Conservation (phyloP, 1,140 invertebrate species). For the Cyclargus thomasi region DNA sequence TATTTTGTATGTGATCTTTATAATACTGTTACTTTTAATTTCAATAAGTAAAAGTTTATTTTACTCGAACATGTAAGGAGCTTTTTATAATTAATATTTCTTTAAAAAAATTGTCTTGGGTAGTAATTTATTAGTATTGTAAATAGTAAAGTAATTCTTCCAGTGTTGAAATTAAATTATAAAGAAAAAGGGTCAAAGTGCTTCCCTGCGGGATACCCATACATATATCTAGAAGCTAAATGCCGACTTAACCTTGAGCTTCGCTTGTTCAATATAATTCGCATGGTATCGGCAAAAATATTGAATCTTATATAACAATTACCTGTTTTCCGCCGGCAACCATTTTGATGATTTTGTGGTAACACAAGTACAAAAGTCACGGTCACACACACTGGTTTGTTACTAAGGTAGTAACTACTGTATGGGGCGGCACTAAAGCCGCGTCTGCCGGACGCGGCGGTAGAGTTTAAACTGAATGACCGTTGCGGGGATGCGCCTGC, state of each 20-base stretch:
- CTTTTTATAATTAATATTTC: too few relatives aligned
- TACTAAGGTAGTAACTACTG: slow-evolving; percentile 27
- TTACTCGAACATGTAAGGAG: too few relatives aligned
- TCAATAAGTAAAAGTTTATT: too few relatives aligned
- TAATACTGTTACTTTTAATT: too few relatives aligned
- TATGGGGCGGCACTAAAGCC: slow-evolving; percentile 43
- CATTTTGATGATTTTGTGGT: slow-evolving; percentile 48
- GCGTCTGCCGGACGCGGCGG: slow-evolving; percentile 67
- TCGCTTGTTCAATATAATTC: background rate
- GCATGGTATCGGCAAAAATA: background rate
- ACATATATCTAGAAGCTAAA: background rate
- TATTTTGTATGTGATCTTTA: too few relatives aligned
- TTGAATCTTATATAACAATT: slow-evolving; percentile 34
- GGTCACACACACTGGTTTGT: slow-evolving; percentile 46
- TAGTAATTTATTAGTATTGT: too few relatives aligned
- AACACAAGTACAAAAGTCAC: slow-evolving; percentile 51
- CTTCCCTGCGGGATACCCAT: background rate
- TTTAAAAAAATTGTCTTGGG: too few relatives aligned
- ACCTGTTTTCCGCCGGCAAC: slow-evolving; percentile 71
- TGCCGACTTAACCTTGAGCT: background rate
- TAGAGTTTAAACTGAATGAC: slow-evolving; percentile 63
- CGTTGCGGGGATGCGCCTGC: slow-evolving; percentile 58
- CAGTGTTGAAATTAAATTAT: background rate
- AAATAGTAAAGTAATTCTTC: slow-evolving; percentile 20
- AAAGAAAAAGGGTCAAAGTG: background rate